Percentiles rank a stretch among this genome's conserved stretches.
phyloP scores from a whole-genome alignment of 2,888 invertebrate genomes.

The Limnephilus marmoratus region DNA sequence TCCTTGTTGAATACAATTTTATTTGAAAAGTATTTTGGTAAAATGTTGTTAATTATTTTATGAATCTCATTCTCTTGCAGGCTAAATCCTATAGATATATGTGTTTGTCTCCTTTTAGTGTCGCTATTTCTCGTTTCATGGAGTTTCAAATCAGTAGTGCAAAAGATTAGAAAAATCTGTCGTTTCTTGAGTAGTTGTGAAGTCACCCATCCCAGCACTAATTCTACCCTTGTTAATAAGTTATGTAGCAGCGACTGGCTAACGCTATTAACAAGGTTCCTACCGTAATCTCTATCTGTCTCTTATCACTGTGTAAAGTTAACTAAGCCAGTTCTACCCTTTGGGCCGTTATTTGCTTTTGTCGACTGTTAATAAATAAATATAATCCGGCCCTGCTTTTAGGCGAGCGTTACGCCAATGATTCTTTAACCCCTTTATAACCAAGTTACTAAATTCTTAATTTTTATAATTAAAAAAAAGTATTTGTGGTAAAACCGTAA shows the following conservation, averaged over 20 bases:
- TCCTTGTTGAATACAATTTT: too few relatives aligned
- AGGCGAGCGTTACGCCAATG: background rate
- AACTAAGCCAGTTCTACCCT: background rate
- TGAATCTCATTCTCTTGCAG: too few relatives aligned
- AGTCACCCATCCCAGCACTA: background rate
- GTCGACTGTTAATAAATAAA: background rate
- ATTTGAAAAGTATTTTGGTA: too few relatives aligned
- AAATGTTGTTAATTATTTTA: too few relatives aligned
- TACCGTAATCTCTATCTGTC: background rate
- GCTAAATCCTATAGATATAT: too few relatives aligned
- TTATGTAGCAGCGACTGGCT: background rate
- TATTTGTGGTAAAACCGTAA: too few relatives aligned
- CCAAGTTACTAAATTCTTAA: background rate
- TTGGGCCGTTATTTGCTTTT: background rate
- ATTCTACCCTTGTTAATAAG: background rate
- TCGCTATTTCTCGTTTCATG: too few relatives aligned
- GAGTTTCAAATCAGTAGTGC: too few relatives aligned
- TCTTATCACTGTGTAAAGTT: background rate
- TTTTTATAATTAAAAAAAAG: too few relatives aligned
- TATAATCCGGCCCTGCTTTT: background rate
- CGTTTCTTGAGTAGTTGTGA: background rate
- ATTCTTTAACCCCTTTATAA: background rate
- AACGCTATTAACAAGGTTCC: background rate
- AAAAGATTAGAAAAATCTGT: too few relatives aligned
- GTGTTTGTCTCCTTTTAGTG: too few relatives aligned